These are phyloP conservation scores for Orthosia gothica DNA, from an alignment of 2,888 invertebrate species.

Conservation along the genomic window DNA sequence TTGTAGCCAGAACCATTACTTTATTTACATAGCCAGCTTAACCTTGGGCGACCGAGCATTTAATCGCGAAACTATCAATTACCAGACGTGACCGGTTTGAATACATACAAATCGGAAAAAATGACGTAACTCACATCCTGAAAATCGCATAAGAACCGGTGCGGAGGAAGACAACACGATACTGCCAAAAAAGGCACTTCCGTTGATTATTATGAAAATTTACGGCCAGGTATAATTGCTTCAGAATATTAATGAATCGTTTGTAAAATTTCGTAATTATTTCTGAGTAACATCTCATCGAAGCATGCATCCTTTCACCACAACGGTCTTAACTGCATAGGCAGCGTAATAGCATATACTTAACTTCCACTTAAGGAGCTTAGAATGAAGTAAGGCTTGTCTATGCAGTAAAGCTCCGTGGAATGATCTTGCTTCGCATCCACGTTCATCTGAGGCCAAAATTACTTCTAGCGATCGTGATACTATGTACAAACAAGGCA, in stretches of 20 bases:
- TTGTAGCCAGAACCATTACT: slow-evolving; percentile 56
- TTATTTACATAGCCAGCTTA: slow-evolving; percentile 75
- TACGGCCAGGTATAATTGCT: slow-evolving; percentile 49
- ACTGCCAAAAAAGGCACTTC: slow-evolving; percentile 69
- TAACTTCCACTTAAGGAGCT: slow-evolving; percentile 60
- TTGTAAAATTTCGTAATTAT: slow-evolving; percentile 71
- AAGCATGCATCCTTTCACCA: slow-evolving; percentile 73
- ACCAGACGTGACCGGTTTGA: slow-evolving; percentile 62
- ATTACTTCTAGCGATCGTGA: slow-evolving; percentile 70
- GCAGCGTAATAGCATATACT: slow-evolving; percentile 53
- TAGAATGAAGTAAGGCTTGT: slow-evolving; percentile 72
- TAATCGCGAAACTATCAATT: slow-evolving; percentile 67
- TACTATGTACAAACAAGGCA: slow-evolving; percentile 71
- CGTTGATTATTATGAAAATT: slow-evolving; percentile 73
- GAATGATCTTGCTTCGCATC: slow-evolving; percentile 68
- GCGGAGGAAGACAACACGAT: slow-evolving; percentile 55
- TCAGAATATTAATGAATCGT: slow-evolving; percentile 72
- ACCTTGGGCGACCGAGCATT: slow-evolving; percentile 73
- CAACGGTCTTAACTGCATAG: slow-evolving; percentile 40
- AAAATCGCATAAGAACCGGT: slow-evolving; percentile 60
- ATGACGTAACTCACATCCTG: slow-evolving; percentile 69
- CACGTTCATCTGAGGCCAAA: slow-evolving; percentile 66
- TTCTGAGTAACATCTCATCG: slow-evolving; percentile 64
- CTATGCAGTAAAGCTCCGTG: slow-evolving; percentile 58
- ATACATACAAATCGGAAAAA: slow-evolving; percentile 53